Evolutionary conservation across 2,113 vertebrate species (phyloP).

Genomic region (Regulus satrapa): DNA sequence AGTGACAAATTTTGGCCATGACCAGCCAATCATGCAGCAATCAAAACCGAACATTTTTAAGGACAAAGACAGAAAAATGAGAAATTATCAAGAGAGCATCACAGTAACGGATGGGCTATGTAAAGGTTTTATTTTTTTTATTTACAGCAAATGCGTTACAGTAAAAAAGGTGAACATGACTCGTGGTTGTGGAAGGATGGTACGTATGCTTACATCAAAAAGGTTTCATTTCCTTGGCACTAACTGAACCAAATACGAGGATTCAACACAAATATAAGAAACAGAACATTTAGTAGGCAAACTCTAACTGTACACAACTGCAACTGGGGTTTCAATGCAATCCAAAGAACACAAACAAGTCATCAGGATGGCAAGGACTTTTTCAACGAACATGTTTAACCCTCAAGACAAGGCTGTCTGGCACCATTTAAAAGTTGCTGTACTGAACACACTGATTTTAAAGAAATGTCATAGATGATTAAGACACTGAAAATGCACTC

Average conservation of each 20-base stretch:
- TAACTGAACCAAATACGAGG: not conserved
- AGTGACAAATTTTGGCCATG: not conserved
- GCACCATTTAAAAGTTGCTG: slow-evolving; percentile 13
- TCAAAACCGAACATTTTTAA: not conserved
- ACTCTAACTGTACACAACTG: slow-evolving; percentile 29
- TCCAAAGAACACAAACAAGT: slow-evolving; percentile 21
- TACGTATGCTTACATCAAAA: not conserved
- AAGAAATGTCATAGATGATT: slow-evolving; percentile 20
- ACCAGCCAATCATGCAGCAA: not conserved
- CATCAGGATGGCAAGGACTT: not conserved
- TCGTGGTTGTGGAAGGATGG: not conserved
- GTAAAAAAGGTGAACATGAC: slow-evolving; percentile 22
- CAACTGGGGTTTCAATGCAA: not conserved
- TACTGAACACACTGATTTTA: slow-evolving; percentile 5
- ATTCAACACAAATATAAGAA: slow-evolving; percentile 22
- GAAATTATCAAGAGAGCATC: not conserved
- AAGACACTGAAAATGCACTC: slow-evolving; percentile 26
- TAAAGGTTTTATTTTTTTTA: slow-evolving; percentile 11
- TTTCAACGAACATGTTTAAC: not conserved
- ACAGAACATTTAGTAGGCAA: slow-evolving; percentile 21
- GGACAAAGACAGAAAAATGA: not conserved
- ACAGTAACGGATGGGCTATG: not conserved
- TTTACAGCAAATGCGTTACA: slow-evolving; percentile 67
- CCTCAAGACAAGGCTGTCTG: slow-evolving; percentile 22
- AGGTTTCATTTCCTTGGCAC: slow-evolving; percentile 1